Evolutionary conservation across 2,888 invertebrate genomes (phyloP).

Genomic region (Caenorhabditis sulstoni): DNA sequence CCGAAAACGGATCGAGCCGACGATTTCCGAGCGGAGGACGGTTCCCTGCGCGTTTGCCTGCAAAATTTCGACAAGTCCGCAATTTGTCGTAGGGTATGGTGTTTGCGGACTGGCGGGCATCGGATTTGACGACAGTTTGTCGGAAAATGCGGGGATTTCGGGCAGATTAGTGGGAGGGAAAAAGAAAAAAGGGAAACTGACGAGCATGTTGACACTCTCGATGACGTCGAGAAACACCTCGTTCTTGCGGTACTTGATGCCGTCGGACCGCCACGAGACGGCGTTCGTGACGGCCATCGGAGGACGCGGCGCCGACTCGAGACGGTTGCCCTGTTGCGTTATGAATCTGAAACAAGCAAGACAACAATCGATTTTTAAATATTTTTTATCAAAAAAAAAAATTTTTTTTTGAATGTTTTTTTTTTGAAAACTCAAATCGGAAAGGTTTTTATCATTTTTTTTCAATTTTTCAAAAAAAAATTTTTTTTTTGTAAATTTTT

Average conservation of each 20-base stretch:
- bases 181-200: constrained; percentile 78
- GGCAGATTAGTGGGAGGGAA: no score
- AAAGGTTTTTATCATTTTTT: not conserved
- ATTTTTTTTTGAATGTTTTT: not conserved
- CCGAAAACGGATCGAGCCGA: constrained; percentile 98
- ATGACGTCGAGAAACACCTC: constrained; percentile 99
- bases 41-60: constrained; percentile 95
- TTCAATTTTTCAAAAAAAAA: no score
- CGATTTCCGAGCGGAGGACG: constrained; percentile 96
- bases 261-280: constrained; percentile 96
- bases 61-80: constrained; percentile 12
- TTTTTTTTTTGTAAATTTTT: no score
- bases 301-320: constrained; percentile 92
- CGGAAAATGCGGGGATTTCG: no score
- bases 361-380: not conserved
- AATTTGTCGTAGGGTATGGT: not conserved
- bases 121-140: no score
- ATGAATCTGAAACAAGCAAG: constrained; percentile 86
- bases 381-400: not conserved
- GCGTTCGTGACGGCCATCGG: constrained; percentile 99
- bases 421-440: no score
- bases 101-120: no score
- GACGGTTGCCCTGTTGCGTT: constrained; percentile 97
- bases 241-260: constrained; percentile 98
- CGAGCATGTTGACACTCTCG: constrained; percentile 94